Percentiles rank a stretch among this genome's conserved stretches.
Conservation (phyloP, 1,140 invertebrate species). For the Musca domestica region DNA sequence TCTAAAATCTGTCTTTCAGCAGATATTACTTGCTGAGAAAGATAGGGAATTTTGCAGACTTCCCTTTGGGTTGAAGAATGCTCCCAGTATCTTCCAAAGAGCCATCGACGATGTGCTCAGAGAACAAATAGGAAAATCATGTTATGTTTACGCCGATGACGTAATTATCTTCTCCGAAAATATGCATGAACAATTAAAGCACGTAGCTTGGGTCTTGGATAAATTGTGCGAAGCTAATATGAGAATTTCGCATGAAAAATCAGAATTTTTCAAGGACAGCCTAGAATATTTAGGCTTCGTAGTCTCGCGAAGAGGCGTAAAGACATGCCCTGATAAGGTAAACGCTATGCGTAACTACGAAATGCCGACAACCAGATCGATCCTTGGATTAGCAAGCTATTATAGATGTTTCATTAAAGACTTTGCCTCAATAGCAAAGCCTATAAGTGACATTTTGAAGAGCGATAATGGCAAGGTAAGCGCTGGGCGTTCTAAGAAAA, state of each 20-base stretch:
- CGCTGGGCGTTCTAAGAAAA: conserved; percentile 13
- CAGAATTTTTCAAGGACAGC: conserved; percentile 47
- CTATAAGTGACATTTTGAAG: conserved; percentile 17
- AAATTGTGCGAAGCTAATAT: conserved; percentile 13
- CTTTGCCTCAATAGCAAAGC: too few relatives aligned
- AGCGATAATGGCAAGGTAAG: conserved; percentile 27
- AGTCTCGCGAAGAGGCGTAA: conserved; percentile 22
- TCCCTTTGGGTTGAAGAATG: conserved; percentile 35
- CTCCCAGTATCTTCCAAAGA: conserved; percentile 22
- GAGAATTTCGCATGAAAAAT: conserved; percentile 38
- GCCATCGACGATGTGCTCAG: conserved; percentile 24
- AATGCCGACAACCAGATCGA: conserved; percentile 2
- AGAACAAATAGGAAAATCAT: conserved; percentile 21
- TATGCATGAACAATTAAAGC: not conserved
- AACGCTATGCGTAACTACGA: conserved; percentile 28
- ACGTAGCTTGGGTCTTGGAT: not conserved
- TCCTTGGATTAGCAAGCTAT: too few relatives aligned
- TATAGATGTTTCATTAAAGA: too few relatives aligned
- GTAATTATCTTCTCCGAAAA: conserved; percentile 21
- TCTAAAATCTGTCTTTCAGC: conserved; percentile 23
- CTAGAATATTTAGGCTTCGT: conserved; percentile 28
- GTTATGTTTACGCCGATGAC: conserved; percentile 23
- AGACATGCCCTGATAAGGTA: conserved; percentile 31
- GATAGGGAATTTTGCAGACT: conserved; percentile 32
- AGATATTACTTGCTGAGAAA: conserved; percentile 8